These are phyloP conservation scores for Monopis laevigella DNA, from an alignment of 2,888 invertebrate species.

Conservation along the genomic window DNA sequence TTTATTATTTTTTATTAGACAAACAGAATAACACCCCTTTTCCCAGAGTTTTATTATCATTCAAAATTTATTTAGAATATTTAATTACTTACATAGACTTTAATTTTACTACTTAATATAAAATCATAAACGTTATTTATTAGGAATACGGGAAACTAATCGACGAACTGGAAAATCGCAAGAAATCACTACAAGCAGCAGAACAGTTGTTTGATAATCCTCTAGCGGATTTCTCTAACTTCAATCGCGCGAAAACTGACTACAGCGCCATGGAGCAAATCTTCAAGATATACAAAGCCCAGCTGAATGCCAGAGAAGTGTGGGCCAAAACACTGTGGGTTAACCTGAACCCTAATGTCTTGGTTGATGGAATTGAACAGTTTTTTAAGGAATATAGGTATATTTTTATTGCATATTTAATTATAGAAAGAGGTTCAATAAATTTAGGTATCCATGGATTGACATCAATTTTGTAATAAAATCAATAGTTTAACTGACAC, in stretches of 20 bases:
- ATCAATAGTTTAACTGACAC: too few species aligned
- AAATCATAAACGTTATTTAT: too few species aligned
- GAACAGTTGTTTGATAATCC: constrained; percentile 90
- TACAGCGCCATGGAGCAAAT: constrained; percentile 74
- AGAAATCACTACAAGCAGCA: constrained; percentile 67
- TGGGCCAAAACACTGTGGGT: constrained; percentile 92
- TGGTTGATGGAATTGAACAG: constrained; percentile 87
- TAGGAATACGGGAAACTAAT: constrained; percentile 73
- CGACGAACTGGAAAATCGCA: constrained; percentile 71
- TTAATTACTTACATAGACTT: too few species aligned
- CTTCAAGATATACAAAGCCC: constrained; percentile 81
- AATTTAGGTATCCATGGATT: too few species aligned
- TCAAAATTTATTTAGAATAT: too few species aligned
- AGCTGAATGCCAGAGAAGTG: constrained; percentile 77
- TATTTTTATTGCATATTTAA: constrained; percentile 1
- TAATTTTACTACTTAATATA: too few species aligned
- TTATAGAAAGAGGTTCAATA: background rate
- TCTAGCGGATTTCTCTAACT: constrained; percentile 83
- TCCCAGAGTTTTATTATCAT: too few species aligned
- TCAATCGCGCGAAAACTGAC: constrained; percentile 70
- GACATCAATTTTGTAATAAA: too few species aligned
- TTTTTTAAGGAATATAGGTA: constrained; percentile 79
- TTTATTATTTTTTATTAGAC: too few species aligned
- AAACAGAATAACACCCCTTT: too few species aligned
- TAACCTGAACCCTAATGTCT: constrained; percentile 83